phyloP scores from a whole-genome alignment of 2,113 vertebrate genomes.

The Pedionomus torquatus region DNA sequence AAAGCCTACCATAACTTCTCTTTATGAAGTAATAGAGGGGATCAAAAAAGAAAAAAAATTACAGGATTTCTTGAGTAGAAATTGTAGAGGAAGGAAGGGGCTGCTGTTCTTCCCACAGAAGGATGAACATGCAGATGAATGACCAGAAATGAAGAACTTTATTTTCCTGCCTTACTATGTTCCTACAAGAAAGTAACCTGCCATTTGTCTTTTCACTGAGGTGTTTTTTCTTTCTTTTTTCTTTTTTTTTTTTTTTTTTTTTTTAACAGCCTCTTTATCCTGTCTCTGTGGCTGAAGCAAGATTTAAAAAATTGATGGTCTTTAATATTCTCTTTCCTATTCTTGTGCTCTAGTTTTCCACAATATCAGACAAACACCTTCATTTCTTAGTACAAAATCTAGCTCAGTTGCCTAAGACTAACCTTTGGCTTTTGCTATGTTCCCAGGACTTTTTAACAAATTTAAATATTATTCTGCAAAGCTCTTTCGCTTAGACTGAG shows the following conservation, averaged over 20 bases:
- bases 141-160: background rate
- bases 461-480: background rate
- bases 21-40: background rate
- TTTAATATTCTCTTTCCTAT: background rate
- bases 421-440: background rate
- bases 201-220: background rate
- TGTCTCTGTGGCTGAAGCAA: background rate
- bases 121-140: background rate
- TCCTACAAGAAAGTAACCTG: background rate
- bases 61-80: background rate
- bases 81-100: background rate
- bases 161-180: background rate
- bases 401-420: background rate
- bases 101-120: background rate
- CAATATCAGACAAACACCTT: background rate
- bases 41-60: background rate
- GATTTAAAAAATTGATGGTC: background rate
- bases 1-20: conserved; percentile 1
- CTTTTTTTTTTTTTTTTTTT: background rate
- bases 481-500: background rate
- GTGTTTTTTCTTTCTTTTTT: too few species aligned
- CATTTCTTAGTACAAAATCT: background rate
- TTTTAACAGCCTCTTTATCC: background rate
- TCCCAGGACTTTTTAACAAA: background rate
- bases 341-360: background rate